These are phyloP conservation scores for Halcyon badia DNA, from an alignment of 2,797 vertebrate genomes.

Conservation along the genomic window DNA sequence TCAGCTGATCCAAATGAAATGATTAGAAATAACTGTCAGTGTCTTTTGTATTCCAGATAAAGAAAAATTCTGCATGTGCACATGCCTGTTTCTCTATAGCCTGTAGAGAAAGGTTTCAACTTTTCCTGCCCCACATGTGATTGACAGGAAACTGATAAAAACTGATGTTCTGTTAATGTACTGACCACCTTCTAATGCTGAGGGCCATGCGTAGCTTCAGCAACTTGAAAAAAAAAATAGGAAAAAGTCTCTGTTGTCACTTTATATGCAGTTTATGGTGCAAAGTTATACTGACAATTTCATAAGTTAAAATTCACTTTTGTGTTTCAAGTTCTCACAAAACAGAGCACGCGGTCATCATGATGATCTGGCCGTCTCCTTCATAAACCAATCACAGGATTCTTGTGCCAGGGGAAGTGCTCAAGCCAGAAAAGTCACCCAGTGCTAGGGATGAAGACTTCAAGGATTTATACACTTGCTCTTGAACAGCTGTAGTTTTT, in stretches of 20 bases:
- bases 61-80: neutral
- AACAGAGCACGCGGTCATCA: neutral
- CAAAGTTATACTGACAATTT: neutral
- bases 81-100: neutral
- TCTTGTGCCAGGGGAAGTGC: neutral
- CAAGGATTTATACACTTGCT: fast-evolving
- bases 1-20: neutral
- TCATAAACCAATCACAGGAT: neutral
- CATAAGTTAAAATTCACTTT: neutral
- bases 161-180: neutral
- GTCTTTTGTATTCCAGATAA: neutral
- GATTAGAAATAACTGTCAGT: neutral
- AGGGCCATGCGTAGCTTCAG: neutral
- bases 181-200: neutral
- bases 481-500: neutral
- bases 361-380: neutral
- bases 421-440: neutral
- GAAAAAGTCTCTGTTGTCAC: neutral
- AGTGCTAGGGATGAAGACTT: neutral
- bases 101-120: neutral
- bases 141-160: neutral
- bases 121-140: neutral
- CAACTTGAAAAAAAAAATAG: neutral
- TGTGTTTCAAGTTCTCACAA: neutral
- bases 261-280: neutral